phyloP scores from a whole-genome alignment of 2,113 vertebrate genomes.

The Lycocorax pyrrhopterus region DNA sequence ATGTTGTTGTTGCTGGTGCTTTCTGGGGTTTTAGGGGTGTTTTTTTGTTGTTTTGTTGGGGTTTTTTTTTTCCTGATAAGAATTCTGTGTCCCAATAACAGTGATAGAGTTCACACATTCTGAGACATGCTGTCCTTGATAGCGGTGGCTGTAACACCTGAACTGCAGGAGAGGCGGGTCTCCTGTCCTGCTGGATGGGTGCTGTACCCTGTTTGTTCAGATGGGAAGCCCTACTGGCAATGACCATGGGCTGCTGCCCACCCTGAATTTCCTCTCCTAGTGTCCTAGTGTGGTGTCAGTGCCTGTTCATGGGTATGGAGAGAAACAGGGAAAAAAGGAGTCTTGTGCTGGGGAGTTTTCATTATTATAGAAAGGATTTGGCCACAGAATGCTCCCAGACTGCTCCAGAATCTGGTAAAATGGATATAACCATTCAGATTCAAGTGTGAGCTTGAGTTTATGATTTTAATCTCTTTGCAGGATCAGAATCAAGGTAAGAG shows the following conservation, averaged over 20 bases:
- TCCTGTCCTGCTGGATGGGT: neutral
- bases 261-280: neutral
- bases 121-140: neutral
- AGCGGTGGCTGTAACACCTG: neutral
- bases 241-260: neutral
- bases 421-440: neutral
- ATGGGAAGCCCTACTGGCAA: neutral
- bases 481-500: neutral
- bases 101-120: neutral
- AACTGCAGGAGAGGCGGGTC: neutral
- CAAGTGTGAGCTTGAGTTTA: fast-evolving
- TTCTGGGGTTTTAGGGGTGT: fast-evolving
- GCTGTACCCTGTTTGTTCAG: neutral
- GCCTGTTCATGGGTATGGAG: neutral
- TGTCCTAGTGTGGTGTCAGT: neutral
- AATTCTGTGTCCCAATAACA: neutral
- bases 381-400: neutral
- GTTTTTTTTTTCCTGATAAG: neutral
- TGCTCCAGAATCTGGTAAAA: neutral
- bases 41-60: neutral
- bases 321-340: neutral
- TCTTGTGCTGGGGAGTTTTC: neutral
- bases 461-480: neutral
- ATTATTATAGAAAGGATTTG: neutral
- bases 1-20: neutral